Percentiles rank a stretch among this genome's conserved stretches.
phyloP scores from a whole-genome alignment of 2,888 invertebrate genomes.

The Hemistola chrysoprasaria region DNA sequence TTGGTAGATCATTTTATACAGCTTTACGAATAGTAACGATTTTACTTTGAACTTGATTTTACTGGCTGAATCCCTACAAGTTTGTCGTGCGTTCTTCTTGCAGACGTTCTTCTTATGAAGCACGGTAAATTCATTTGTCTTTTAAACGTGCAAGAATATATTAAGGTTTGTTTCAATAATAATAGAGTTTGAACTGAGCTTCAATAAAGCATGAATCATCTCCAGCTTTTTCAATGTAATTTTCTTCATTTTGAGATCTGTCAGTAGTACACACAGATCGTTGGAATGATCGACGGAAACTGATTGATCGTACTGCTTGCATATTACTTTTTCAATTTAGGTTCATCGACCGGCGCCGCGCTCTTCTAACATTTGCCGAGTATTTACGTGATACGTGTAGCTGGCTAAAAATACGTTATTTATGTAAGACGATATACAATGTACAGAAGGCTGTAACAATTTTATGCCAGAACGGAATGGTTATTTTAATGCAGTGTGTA shows the following conservation, averaged over 20 bases:
- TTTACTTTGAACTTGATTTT: no score
- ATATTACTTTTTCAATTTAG: constrained; percentile 23
- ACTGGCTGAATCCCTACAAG: no score
- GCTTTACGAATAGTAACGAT: constrained; percentile 2
- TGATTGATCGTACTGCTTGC: constrained; percentile 17
- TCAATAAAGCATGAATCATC: constrained; percentile 8
- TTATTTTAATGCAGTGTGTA: constrained; percentile 19
- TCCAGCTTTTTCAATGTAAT: constrained; percentile 11
- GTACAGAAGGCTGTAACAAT: constrained; percentile 19
- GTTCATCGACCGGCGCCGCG: constrained; percentile 24
- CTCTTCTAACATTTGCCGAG: constrained; percentile 13
- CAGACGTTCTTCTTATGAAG: no score
- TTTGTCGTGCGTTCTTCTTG: no score
- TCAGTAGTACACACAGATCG: constrained; percentile 30
- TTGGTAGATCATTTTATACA: no score
- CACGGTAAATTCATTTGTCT: no score
- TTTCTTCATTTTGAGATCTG: constrained; percentile 21
- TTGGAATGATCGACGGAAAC: constrained; percentile 17
- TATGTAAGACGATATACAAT: constrained; percentile 25
- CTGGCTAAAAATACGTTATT: constrained; percentile 27
- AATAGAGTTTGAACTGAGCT: not conserved
- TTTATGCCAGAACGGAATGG: constrained; percentile 23
- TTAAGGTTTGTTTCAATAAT: no score
- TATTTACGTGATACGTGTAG: constrained; percentile 18
- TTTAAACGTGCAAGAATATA: no score